Evolutionary conservation across 1,140 invertebrate species (phyloP).

Genomic region (Acromyrmex charruanus): DNA sequence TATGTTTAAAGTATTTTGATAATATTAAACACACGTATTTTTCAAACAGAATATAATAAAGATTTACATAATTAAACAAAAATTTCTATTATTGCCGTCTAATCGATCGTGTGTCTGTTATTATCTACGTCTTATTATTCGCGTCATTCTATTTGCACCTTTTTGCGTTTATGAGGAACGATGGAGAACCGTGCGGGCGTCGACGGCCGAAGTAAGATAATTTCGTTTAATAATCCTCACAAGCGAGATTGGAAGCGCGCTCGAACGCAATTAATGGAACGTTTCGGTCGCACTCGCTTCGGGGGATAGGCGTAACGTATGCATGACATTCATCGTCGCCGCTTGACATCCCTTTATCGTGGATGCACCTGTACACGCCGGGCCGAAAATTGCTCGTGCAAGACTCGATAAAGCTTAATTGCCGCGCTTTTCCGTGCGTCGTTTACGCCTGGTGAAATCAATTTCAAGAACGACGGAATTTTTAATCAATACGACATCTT

Average conservation of each 20-base stretch:
- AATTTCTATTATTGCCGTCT: not conserved
- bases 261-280: slow-evolving; percentile 59
- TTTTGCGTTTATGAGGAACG: not conserved
- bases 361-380: slow-evolving; percentile 53
- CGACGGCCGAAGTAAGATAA: slow-evolving; percentile 51
- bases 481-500: not conserved
- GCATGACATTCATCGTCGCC: slow-evolving; percentile 61
- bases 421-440: slow-evolving; percentile 10
- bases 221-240: slow-evolving; percentile 62
- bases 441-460: not conserved
- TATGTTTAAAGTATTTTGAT: not conserved
- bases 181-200: not conserved
- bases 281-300: slow-evolving; percentile 62
- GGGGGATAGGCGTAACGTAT: slow-evolving; percentile 58
- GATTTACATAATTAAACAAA: not conserved
- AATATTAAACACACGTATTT: not conserved
- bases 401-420: slow-evolving; percentile 56
- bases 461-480: slow-evolving; percentile 1
- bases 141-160: not conserved
- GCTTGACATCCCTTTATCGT: slow-evolving; percentile 56
- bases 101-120: not conserved
- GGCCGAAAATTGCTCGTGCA: slow-evolving; percentile 47
- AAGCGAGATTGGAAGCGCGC: slow-evolving; percentile 58
- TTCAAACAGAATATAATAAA: not conserved
- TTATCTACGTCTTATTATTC: not conserved